Conservation (phyloP, 2,797 vertebrate genomes). For the Gorsachius magnificus region DNA sequence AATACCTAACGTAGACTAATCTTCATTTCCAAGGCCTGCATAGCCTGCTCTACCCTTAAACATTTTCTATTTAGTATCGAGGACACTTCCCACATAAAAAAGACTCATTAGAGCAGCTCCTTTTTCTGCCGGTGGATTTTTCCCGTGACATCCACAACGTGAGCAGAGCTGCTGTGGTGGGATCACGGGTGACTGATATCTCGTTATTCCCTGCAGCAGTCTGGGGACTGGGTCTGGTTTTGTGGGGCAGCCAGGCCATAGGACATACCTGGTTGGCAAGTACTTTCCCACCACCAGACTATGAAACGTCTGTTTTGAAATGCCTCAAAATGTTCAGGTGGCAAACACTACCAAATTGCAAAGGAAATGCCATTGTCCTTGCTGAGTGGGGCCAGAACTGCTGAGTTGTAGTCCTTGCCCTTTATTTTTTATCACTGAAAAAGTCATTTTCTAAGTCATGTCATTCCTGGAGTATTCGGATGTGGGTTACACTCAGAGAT, state of each 20-base stretch:
- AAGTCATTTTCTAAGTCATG: neutral
- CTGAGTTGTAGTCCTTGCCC: neutral
- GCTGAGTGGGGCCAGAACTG: neutral
- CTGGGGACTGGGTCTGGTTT: neutral
- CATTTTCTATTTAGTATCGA: neutral
- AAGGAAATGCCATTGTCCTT: neutral
- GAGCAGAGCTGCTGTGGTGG: neutral
- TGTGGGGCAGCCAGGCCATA: neutral
- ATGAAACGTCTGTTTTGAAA: neutral
- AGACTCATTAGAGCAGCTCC: neutral
- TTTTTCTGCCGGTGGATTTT: neutral
- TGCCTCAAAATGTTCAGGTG: neutral
- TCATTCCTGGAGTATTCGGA: neutral
- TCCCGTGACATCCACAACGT: rapidly evolving
- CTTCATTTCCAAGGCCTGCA: neutral
- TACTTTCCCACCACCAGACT: neutral
- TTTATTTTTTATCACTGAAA: neutral
- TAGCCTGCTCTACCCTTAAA: neutral
- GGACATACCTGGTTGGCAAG: neutral
- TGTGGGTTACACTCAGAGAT: neutral
- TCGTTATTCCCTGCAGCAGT: neutral
- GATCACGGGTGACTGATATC: neutral
- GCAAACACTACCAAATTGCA: neutral
- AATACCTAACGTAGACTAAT: neutral
- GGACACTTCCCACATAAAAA: neutral